These are phyloP conservation scores for Shargacucullia verbasci DNA, from an alignment of 2,888 invertebrate genomes.

Conservation along the genomic window DNA sequence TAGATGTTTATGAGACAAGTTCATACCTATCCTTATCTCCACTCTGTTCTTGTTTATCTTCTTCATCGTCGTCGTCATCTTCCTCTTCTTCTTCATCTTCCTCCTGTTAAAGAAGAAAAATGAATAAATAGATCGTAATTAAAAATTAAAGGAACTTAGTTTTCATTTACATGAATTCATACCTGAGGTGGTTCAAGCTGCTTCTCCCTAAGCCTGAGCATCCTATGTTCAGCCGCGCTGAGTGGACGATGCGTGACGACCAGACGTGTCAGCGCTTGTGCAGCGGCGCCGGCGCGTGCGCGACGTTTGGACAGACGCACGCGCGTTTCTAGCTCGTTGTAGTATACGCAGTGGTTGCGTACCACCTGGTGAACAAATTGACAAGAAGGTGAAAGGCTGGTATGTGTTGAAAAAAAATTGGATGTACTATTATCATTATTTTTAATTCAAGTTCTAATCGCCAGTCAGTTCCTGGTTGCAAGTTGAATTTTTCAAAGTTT, in stretches of 20 bases:
- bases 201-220: conserved; percentile 95
- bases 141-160: too few species aligned
- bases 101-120: conserved; percentile 63
- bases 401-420: too few species aligned
- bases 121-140: too few species aligned
- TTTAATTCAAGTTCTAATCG: too few species aligned
- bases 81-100: conserved; percentile 90
- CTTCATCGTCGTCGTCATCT: conserved; percentile 92
- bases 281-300: conserved; percentile 89
- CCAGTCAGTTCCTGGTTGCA: too few species aligned
- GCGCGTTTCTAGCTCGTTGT: conserved; percentile 98
- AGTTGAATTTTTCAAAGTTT: too few species aligned
- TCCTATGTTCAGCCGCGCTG: conserved; percentile 94
- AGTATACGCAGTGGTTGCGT: conserved; percentile 96
- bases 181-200: conserved; percentile 95
- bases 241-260: conserved; percentile 97
- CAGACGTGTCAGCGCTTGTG: conserved; percentile 93
- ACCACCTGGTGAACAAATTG: conserved; percentile 87
- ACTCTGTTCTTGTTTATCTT: conserved; percentile 87
- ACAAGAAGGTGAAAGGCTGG: not conserved
- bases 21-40: conserved; percentile 78
- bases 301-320: conserved; percentile 98
- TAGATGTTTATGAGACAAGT: too few species aligned
- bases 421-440: too few species aligned
- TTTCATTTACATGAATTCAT: conserved; percentile 1